Percentiles rank a stretch among this genome's conserved stretches.
Conservation (phyloP, 1,140 invertebrate genomes). For the Caenorhabditis inopinata region DNA sequence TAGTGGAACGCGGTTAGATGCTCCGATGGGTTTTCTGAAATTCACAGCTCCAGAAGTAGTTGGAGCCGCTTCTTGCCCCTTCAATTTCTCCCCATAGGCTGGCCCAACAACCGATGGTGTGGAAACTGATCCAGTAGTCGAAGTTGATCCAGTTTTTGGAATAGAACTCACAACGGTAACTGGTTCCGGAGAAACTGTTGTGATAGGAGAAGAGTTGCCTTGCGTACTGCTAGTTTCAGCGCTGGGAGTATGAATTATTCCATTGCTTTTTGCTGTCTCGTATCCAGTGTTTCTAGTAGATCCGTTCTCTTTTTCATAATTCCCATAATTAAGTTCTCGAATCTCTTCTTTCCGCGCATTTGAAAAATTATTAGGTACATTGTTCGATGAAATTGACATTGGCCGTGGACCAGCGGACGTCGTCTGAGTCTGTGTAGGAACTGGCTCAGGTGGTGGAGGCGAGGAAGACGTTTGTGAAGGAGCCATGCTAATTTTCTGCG, state of each 20-base stretch:
- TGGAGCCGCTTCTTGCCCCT: not conserved
- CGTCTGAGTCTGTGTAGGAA: not conserved
- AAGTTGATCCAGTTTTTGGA: not conserved
- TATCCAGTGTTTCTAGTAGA: not conserved
- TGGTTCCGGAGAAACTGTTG: conserved; percentile 11
- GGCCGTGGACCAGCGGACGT: not conserved
- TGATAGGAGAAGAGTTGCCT: not conserved
- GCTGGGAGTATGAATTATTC: not conserved
- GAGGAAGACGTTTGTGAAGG: conserved; percentile 23
- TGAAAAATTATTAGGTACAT: not conserved
- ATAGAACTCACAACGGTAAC: not conserved
- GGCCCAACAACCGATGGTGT: conserved; percentile 18
- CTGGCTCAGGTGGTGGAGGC: conserved; percentile 37
- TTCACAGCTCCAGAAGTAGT: too few relatives aligned
- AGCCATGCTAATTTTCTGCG: conserved; percentile 41
- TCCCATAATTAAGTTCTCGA: not conserved
- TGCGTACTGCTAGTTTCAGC: not conserved
- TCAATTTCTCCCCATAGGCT: not conserved
- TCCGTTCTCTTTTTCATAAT: conserved; percentile 5
- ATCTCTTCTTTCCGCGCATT: not conserved
- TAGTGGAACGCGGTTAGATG: not conserved
- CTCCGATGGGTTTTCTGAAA: not conserved
- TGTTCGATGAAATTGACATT: conserved; percentile 16
- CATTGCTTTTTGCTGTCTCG: not conserved
- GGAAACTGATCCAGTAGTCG: not conserved